Base-by-base conservation (phyloP, 2,888 invertebrate species). In the Gari tellinella region DNA sequence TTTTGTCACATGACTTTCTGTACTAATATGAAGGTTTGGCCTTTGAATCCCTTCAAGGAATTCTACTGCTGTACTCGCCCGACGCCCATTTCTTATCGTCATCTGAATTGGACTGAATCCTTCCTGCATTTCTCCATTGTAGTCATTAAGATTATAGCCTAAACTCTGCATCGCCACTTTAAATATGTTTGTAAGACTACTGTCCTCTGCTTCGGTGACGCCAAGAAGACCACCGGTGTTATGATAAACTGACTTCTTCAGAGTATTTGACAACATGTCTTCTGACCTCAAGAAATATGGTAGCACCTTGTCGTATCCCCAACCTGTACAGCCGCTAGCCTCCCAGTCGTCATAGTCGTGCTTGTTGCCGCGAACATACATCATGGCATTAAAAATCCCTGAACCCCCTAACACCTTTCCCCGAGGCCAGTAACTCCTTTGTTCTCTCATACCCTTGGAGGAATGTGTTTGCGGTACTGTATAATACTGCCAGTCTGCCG, bases 281-380 rank as follows among this genome's bases (percentile, higher is more conserved):
- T 48, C 26, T 49, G 40, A 38, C 40, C 94, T 89, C 88, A 92
- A 91, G 92, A 93, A 91, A 62, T 87, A 91, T 90, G 93, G 89
- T 89, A 95, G 86, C 95, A 95, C 72, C 96, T 97, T 73, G 96
- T 93, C 92, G 97, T 97, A 89, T 1, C 95, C 94, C 67, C 67
- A 60, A 1, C 48, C 60, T 10, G 37, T 40, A 23, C 60, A 60
- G 2, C 60, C 60, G 23, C 37, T 60, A 1, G 38, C 40, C 26
- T 41, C 60, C 60, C 60, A 67, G 12, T 53, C 48, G 40, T 67
- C 96, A 89, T 94, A 98, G 91, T 98, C 97, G 1, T 95, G 93
- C 64, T 94, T 94, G 46, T 52, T 60, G 10, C 67, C 67, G 23
- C 67, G 45, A 12, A 53, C 31, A 31, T 67, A 67, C 14, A 52